A percentile compares a stretch with the other conserved stretches of the same genome.
Evolutionary conservation across 92 coral and sea anemone species (phyloP).

Genomic region (Virgularia gustaviana): DNA sequence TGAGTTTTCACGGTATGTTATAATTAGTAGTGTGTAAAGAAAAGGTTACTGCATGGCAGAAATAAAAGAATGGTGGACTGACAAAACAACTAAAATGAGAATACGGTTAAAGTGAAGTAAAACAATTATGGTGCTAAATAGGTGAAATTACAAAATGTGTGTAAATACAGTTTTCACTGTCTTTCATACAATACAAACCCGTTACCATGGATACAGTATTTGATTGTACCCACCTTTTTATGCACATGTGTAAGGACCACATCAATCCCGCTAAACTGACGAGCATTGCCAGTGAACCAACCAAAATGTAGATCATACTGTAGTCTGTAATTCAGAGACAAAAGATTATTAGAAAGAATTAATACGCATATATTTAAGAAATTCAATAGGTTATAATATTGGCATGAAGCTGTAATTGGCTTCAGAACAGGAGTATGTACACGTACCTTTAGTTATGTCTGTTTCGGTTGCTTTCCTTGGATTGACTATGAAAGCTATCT

Average conservation of each 20-base stretch:
- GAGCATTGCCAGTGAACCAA: conserved; percentile 85
- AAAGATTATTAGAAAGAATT: neutral
- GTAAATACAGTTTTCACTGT: no score
- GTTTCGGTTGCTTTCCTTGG: conserved; percentile 55
- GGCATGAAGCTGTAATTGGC: neutral
- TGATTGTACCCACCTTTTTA: conserved; percentile 61
- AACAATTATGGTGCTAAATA: no score
- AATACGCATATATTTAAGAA: no score
- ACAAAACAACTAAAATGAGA: no score
- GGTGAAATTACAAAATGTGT: no score
- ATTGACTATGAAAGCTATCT: conserved; percentile 86
- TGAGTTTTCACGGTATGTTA: neutral
- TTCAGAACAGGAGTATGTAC: no score
- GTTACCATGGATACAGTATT: no score
- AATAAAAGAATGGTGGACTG: neutral
- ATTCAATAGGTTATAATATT: no score
- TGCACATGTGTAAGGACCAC: conserved; percentile 84
- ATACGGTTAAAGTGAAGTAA: no score
- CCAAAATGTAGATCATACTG: conserved; percentile 88
- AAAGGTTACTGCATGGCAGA: neutral
- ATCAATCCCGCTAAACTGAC: conserved; percentile 77
- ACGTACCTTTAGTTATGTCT: conserved; percentile 42
- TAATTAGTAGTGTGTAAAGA: neutral
- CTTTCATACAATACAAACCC: no score
- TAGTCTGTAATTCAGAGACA: conserved; percentile 61